Evolutionary conservation across 2,113 vertebrate genomes (phyloP).

Genomic region (Mormyrus lacerda): DNA sequence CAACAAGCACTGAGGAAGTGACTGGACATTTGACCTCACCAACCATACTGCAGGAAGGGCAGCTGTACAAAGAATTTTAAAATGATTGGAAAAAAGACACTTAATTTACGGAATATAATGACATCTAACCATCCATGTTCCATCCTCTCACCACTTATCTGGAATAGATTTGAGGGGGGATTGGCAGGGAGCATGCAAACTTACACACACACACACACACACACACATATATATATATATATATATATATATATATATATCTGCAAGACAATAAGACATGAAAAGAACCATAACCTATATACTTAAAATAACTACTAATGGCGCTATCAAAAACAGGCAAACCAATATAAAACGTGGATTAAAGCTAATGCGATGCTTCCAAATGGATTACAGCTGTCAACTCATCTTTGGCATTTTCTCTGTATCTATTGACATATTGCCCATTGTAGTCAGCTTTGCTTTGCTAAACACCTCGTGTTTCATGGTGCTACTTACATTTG

Average conservation of each 20-base stretch:
- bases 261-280: background rate
- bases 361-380: background rate
- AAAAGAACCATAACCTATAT: background rate
- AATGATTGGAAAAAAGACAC: background rate
- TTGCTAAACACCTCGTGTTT: background rate
- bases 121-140: background rate
- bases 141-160: background rate
- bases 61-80: background rate
- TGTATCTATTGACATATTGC: background rate
- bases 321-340: too few relatives aligned
- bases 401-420: background rate
- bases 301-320: background rate
- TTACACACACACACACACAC: too few relatives aligned
- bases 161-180: background rate
- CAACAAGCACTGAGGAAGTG: too few relatives aligned
- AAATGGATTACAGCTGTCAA: background rate
- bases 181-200: background rate
- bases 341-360: background rate
- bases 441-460: background rate
- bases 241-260: background rate
- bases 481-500: background rate
- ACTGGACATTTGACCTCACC: background rate
- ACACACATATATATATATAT: too few relatives aligned
- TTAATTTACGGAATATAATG: background rate
- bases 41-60: background rate